A percentile compares a stretch with the other conserved stretches of the same genome.
These are phyloP conservation scores for Epinotia bilunana DNA, from an alignment of 2,888 invertebrate genomes.

Conservation along the genomic window DNA sequence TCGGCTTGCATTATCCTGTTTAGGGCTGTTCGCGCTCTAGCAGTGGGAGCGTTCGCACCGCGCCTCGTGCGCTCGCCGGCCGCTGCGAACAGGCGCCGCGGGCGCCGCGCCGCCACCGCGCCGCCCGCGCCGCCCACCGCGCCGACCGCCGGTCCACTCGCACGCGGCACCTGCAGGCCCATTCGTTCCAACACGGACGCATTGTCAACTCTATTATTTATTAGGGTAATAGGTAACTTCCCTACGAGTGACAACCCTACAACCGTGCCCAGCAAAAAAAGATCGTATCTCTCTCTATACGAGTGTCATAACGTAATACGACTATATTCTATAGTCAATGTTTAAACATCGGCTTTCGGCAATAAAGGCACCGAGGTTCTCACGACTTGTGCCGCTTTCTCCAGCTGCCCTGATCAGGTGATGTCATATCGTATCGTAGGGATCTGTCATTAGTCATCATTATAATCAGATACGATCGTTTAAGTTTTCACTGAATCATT, in stretches of 20 bases:
- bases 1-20: too few species aligned
- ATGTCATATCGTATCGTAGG: slow-evolving; percentile 3
- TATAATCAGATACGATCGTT: slow-evolving; percentile 3
- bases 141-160: too few species aligned
- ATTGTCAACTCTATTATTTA: too few species aligned
- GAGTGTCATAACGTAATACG: background rate
- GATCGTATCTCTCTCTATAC: slow-evolving; percentile 2
- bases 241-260: background rate
- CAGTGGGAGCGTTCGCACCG: too few species aligned
- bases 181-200: too few species aligned
- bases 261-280: background rate
- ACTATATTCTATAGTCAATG: background rate
- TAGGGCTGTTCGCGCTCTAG: too few species aligned
- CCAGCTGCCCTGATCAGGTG: slow-evolving; percentile 17
- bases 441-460: slow-evolving; percentile 22
- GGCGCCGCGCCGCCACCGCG: too few species aligned
- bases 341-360: slow-evolving; percentile 9
- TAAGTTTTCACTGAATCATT: background rate
- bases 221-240: too few species aligned
- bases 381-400: slow-evolving; percentile 42
- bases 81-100: too few species aligned
- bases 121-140: too few species aligned
- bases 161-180: too few species aligned
- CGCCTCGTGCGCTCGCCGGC: too few species aligned
- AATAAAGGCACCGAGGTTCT: slow-evolving; percentile 21